Evolutionary conservation across 1,140 invertebrate genomes (phyloP).

Genomic region (Brachionus sp.): DNA sequence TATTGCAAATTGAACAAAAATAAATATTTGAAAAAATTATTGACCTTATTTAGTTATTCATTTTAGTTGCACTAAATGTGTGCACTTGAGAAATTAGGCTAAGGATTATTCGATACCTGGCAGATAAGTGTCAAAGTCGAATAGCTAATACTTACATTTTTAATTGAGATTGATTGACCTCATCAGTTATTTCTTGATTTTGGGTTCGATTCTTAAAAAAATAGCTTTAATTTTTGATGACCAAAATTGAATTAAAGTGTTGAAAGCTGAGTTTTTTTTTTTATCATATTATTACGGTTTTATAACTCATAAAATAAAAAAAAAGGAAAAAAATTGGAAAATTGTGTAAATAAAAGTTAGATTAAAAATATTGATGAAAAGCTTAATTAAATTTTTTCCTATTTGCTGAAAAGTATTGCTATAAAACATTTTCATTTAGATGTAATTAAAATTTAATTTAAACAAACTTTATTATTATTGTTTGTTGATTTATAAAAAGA

Average conservation of each 20-base stretch:
- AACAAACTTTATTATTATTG: slow-evolving; percentile 43
- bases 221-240: neutral
- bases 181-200: slow-evolving; percentile 28
- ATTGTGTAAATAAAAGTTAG: neutral
- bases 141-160: slow-evolving; percentile 19
- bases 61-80: neutral
- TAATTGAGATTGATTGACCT: slow-evolving; percentile 10
- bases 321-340: neutral
- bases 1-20: neutral
- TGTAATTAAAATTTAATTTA: slow-evolving; percentile 17
- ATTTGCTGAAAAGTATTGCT: neutral
- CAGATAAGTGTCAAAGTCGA: slow-evolving; percentile 16
- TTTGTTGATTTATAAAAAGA: neutral
- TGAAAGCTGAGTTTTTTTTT: neutral
- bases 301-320: neutral
- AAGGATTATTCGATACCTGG: neutral
- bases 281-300: neutral
- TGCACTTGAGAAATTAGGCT: neutral
- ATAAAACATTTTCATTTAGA: neutral
- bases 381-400: neutral
- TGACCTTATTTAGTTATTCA: slow-evolving; percentile 28
- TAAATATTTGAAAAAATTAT: slow-evolving; percentile 27
- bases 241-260: neutral
- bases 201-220: slow-evolving; percentile 7
- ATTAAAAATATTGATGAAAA: slow-evolving; percentile 3